These are phyloP conservation scores for Capromys pilorides DNA, from an alignment of 2,797 vertebrate genomes.

Conservation along the genomic window DNA sequence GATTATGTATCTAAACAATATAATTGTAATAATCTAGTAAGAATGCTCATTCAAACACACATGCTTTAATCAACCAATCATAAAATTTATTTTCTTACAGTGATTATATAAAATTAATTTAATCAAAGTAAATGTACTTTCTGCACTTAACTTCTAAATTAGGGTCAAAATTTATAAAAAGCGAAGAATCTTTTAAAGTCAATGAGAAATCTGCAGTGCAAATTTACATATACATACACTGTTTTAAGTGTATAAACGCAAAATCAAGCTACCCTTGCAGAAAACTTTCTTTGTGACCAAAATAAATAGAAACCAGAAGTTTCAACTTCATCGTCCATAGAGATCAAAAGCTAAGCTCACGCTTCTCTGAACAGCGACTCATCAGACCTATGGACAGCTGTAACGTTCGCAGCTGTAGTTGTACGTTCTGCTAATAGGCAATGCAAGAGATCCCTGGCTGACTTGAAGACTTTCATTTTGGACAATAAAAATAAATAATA, in stretches of 20 bases:
- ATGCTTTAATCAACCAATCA: neutral
- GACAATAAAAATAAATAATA: slow-evolving; percentile 34
- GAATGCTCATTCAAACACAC: neutral
- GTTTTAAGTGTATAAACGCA: neutral
- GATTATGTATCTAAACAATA: neutral
- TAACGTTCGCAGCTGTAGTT: neutral
- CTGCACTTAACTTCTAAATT: neutral
- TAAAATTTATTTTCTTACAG: slow-evolving; percentile 16
- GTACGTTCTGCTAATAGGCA: neutral
- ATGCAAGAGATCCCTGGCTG: neutral
- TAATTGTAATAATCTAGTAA: neutral
- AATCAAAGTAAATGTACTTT: slow-evolving; percentile 43
- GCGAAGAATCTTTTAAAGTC: slow-evolving; percentile 20
- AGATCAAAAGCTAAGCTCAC: neutral
- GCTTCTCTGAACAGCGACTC: neutral
- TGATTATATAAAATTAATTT: slow-evolving; percentile 10
- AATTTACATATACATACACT: neutral
- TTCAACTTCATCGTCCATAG: neutral
- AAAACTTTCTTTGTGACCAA: slow-evolving; percentile 37
- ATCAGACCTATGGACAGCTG: neutral
- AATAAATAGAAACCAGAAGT: slow-evolving; percentile 42
- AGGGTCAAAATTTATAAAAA: slow-evolving; percentile 18
- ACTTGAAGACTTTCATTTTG: neutral
- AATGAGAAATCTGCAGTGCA: neutral
- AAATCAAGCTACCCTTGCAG: slow-evolving; percentile 7